Base-by-base conservation (phyloP, 2,888 invertebrate genomes). In the Acholoe squamosa region DNA sequence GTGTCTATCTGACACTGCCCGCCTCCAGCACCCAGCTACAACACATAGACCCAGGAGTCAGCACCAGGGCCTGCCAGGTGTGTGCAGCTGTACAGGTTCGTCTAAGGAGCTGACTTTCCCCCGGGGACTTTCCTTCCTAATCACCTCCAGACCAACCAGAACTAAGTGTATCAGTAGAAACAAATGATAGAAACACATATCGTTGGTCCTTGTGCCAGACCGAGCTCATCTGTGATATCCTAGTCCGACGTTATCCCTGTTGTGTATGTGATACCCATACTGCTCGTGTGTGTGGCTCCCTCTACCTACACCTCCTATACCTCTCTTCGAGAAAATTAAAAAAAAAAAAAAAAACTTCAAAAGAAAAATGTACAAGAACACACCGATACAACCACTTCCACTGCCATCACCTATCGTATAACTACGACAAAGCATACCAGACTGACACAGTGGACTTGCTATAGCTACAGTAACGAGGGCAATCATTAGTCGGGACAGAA, bases 401-500 rank as follows among this genome's bases (percentile, higher is more conserved):
- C 25, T 31, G 14, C 16, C 14, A 3, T 76, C 61, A 61, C 61
- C 25, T 25, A 14, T 5, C 22, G 5, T 31, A 76, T 28, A 7
- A 76, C 10, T 0, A 61, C 61, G 28, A 22, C 71, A 71, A 28
- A 28, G 28, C 10, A 3, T 43, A 43, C 43, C 31, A 25, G 5
- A 14, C 80, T 34, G 80, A 33, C 80, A 80, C 80, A 80, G 80
- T 80, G 80, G 80, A 19, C 80, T n/a, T 80, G 80, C 43, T 80
- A 80, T 80, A 80, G 80, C 80, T 80, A 80, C 80, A 80, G 43
- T 1, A 80, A 80, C 80, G 34, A 80, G 43, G 43, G 16, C 80
- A 33, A 80, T 12, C 80, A 86, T 86, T 86, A 86, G 86, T 54
- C 86, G 56, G 52, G 86, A 86, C 28, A 33, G 43, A n/a, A 54